These are phyloP conservation scores for Philereme transversata DNA, from an alignment of 2,888 invertebrate species.

Conservation along the genomic window DNA sequence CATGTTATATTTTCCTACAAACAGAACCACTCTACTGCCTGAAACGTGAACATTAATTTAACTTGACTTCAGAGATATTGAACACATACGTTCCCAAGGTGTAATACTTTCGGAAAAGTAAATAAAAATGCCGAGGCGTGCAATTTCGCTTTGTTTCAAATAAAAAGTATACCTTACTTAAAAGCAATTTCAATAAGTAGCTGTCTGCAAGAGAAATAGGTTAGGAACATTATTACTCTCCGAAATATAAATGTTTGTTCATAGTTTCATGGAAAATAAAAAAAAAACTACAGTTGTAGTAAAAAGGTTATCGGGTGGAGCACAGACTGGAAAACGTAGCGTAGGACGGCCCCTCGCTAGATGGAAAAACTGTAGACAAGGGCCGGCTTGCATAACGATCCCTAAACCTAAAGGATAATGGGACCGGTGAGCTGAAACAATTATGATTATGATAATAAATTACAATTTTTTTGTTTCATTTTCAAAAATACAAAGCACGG, in stretches of 20 bases:
- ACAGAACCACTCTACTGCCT: constrained; percentile 1
- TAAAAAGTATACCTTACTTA: constrained; percentile 18
- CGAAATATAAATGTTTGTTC: background rate
- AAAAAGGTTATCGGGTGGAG: no score
- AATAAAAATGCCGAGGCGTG: constrained; percentile 59
- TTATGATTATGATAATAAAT: no score
- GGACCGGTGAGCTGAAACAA: no score
- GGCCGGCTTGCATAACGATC: no score
- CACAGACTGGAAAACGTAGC: no score
- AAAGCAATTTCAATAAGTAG: constrained; percentile 25
- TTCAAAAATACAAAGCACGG: no score
- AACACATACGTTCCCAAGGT: constrained; percentile 33
- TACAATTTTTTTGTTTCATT: no score
- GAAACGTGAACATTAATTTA: constrained; percentile 21
- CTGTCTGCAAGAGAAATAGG: constrained; percentile 11
- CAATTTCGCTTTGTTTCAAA: constrained; percentile 54
- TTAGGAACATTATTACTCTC: no score
- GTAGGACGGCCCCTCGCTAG: no score
- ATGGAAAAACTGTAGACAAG: no score
- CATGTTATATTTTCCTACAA: constrained; percentile 2
- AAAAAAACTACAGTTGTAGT: background rate
- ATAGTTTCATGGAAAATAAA: background rate
- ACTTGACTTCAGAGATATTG: constrained; percentile 30
- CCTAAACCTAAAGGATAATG: no score
- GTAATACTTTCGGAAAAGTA: constrained; percentile 52